A percentile compares a stretch with the other conserved stretches of the same genome.
phyloP scores from a whole-genome alignment of 2,113 vertebrate species.

The Microtus pennsylvanicus region DNA sequence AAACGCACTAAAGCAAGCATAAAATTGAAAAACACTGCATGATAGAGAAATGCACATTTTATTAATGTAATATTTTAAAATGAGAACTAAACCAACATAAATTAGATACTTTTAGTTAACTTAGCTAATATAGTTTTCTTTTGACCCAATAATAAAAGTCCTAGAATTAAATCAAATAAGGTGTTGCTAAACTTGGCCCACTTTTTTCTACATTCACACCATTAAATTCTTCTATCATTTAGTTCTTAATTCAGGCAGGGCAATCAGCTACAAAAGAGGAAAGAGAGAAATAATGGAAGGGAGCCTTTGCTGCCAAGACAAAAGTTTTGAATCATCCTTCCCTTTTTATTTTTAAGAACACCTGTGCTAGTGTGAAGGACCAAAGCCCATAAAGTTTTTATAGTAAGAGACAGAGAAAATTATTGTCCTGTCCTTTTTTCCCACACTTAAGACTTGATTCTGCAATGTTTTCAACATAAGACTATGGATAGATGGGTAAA shows the following conservation, averaged over 20 bases:
- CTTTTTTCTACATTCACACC: too few relatives aligned
- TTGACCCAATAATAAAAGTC: background rate
- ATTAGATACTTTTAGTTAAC: background rate
- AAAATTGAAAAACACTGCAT: background rate
- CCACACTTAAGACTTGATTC: background rate
- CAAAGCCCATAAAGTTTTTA: background rate
- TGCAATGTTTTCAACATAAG: background rate
- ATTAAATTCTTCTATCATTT: too few relatives aligned
- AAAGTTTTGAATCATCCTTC: background rate
- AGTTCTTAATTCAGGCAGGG: background rate
- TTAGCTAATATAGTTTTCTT: background rate
- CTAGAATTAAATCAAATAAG: too few relatives aligned
- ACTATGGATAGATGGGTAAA: background rate
- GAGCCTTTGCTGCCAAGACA: accelerated
- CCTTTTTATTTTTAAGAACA: background rate
- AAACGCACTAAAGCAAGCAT: background rate
- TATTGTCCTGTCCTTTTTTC: background rate
- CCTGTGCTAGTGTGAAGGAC: background rate
- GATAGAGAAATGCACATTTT: background rate
- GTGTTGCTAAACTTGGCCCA: too few relatives aligned
- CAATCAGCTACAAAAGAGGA: background rate
- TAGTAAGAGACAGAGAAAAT: background rate
- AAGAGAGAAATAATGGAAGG: background rate
- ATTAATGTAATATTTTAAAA: constrained; percentile 2
- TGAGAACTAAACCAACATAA: background rate